Conservation (phyloP, 1,140 invertebrate genomes). For the Hylaeus anthracinus region DNA sequence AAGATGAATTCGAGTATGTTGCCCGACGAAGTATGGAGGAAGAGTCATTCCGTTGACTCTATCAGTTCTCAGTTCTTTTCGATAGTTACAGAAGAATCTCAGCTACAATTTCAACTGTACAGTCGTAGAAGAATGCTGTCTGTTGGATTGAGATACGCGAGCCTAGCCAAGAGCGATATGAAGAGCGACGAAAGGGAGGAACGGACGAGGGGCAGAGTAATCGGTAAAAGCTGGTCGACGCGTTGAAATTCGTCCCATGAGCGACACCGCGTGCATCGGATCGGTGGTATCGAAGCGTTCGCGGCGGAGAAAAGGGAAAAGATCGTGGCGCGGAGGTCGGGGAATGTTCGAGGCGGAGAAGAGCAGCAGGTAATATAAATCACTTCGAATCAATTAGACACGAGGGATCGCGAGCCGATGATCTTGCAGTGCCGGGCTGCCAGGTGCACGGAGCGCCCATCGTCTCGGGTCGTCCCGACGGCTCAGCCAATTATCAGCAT, state of each 20-base stretch:
- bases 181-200: too few species aligned
- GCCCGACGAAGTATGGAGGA: too few species aligned
- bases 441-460: conserved; percentile 65
- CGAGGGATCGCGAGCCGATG: conserved; percentile 72
- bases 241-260: conserved; percentile 9
- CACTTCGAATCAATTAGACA: conserved; percentile 75
- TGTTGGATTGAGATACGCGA: too few species aligned
- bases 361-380: conserved; percentile 69
- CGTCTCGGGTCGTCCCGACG: conserved; percentile 68
- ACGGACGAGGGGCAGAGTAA: neutral
- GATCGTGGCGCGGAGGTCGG: conserved; percentile 17
- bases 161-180: too few species aligned
- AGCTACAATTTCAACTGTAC: too few species aligned
- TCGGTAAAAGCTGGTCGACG: neutral
- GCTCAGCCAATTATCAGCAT: conserved; percentile 77
- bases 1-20: too few species aligned
- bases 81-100: too few species aligned
- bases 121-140: too few species aligned
- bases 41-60: too few species aligned
- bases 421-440: conserved; percentile 64
- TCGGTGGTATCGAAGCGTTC: neutral
- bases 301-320: conserved; percentile 32
- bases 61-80: too few species aligned
- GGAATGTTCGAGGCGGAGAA: conserved; percentile 57
- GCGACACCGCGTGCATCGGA: neutral